Evolutionary conservation across 1,140 invertebrate genomes (phyloP).

Genomic region (Zaprionus ornatus): DNA sequence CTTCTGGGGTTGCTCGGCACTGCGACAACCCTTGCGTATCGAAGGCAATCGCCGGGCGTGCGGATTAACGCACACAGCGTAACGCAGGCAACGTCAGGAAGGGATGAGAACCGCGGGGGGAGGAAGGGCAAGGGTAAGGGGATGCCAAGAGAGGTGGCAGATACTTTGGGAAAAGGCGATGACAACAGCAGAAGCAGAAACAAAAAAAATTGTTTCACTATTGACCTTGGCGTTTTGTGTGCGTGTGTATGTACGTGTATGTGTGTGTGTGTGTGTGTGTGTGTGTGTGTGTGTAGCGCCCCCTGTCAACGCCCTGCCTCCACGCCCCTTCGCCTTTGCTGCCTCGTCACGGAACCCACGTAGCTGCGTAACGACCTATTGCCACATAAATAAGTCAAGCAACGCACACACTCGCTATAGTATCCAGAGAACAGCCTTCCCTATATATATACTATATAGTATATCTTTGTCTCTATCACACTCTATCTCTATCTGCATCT

Average conservation of each 20-base stretch:
- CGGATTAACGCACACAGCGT: slow-evolving; percentile 63
- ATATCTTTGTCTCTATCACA: not conserved
- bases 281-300: slow-evolving; percentile 7
- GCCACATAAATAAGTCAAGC: slow-evolving; percentile 49
- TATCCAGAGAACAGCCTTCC: not conserved
- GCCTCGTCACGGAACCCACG: not conserved
- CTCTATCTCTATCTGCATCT: not conserved
- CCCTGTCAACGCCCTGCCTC: slow-evolving; percentile 34
- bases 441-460: slow-evolving; percentile 7
- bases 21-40: slow-evolving; percentile 54
- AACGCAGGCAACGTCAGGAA: slow-evolving; percentile 27
- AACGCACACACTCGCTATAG: slow-evolving; percentile 7
- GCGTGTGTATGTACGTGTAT: not conserved
- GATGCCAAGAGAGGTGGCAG: not conserved
- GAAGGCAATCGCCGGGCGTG: slow-evolving; percentile 50
- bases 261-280: not conserved
- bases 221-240: slow-evolving; percentile 54
- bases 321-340: not conserved
- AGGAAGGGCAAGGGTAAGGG: not conserved
- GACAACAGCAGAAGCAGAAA: slow-evolving; percentile 23
- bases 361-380: slow-evolving; percentile 12
- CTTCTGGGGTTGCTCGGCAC: not conserved
- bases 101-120: not conserved
- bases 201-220: slow-evolving; percentile 37
- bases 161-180: slow-evolving; percentile 38